A percentile compares a stretch with the other conserved stretches of the same genome.
Evolutionary conservation across 2,113 vertebrate species (phyloP).

Genomic region (Rallus limicola): DNA sequence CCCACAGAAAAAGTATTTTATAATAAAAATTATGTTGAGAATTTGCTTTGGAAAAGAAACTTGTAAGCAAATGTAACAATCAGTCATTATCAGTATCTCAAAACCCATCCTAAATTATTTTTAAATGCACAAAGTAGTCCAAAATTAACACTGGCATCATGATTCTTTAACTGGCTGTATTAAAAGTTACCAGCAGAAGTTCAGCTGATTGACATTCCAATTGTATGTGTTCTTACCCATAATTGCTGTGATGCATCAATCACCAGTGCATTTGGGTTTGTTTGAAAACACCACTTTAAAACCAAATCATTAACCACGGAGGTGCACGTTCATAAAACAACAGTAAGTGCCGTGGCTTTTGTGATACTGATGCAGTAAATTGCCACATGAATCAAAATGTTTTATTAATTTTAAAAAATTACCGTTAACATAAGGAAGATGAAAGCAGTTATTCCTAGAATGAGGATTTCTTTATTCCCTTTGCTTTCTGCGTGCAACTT

Average conservation of each 20-base stretch:
- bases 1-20: neutral
- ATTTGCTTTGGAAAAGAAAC: neutral
- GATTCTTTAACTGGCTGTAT: neutral
- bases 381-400: neutral
- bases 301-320: neutral
- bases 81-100: neutral
- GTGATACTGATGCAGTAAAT: neutral
- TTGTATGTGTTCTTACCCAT: neutral
- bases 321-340: neutral
- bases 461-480: constrained; percentile 93
- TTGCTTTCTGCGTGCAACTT: constrained; percentile 91
- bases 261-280: neutral
- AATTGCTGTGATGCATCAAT: neutral
- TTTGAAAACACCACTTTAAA: neutral
- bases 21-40: neutral
- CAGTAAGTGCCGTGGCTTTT: neutral
- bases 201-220: neutral
- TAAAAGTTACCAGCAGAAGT: neutral
- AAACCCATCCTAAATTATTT: neutral
- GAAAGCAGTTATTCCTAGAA: constrained; percentile 91
- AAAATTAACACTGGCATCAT: neutral
- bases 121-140: neutral
- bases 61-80: neutral
- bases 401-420: constrained; percentile 41
- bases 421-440: constrained; percentile 94